phyloP scores from a whole-genome alignment of 2,888 invertebrate genomes.

The Eilema sororculum region DNA sequence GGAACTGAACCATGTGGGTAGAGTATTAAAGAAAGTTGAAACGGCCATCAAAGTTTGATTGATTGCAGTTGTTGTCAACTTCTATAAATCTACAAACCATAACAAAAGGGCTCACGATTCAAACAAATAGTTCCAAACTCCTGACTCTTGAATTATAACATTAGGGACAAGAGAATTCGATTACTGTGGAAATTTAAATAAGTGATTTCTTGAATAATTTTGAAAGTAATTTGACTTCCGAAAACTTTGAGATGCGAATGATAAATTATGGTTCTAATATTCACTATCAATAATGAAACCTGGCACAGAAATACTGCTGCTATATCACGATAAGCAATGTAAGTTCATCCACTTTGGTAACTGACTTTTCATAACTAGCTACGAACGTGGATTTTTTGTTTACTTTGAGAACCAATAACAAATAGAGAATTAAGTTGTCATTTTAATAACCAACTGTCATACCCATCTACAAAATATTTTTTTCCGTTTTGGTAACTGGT shows the following conservation, averaged over 20 bases:
- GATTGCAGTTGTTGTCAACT: conserved; percentile 36
- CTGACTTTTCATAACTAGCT: too few species aligned
- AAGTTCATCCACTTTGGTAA: too few species aligned
- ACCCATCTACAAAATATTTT: too few species aligned
- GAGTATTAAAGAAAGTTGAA: conserved; percentile 25
- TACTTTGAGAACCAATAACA: too few species aligned
- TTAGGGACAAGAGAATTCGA: conserved; percentile 20
- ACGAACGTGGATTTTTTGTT: too few species aligned
- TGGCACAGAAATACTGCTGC: not conserved
- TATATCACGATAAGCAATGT: too few species aligned
- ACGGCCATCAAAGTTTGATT: conserved; percentile 35
- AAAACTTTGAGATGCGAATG: not conserved
- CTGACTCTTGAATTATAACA: conserved; percentile 24
- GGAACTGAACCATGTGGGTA: not conserved
- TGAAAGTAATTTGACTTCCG: conserved; percentile 5
- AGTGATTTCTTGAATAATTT: conserved; percentile 17
- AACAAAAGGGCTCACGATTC: conserved; percentile 21
- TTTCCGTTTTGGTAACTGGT: too few species aligned
- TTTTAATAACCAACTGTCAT: too few species aligned
- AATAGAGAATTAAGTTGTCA: too few species aligned
- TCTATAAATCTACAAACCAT: conserved; percentile 24
- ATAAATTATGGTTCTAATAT: not conserved
- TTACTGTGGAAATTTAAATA: conserved; percentile 12
- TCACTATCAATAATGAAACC: not conserved
- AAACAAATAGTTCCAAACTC: conserved; percentile 30